Base-by-base conservation (phyloP, 1,140 invertebrate genomes). In the Calycopis cecrops region DNA sequence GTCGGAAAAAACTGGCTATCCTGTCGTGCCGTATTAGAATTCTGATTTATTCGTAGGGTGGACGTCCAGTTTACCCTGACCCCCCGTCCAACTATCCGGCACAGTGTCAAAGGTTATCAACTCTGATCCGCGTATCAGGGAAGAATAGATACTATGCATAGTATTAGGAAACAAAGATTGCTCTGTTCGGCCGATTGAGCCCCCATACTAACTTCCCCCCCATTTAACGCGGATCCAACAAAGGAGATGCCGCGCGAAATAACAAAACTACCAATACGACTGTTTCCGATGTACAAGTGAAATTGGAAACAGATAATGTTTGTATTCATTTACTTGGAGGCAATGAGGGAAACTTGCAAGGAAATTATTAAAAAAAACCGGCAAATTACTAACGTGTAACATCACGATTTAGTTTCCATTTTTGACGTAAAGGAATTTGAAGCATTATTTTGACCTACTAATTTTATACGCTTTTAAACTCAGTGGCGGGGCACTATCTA, bases 181-280 rank as follows among this genome's bases (percentile, higher is more conserved):
- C 64, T 80, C 69, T 57, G 63, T 76, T 75, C 79, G 80, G 76
- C 79, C 82, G 82, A 84, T 84, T 80, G 79, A 79, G 77, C 76
- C 79, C 75, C 74, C 55, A 69, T 69, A 83, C 71, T 87, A 84
- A 84, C 82, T 87, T 85, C 82, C 76, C 69, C 63, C 63, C 76
- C 81, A 85, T 87, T 85, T 84, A 84, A 84, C 81, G 73, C 67
- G 80, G 73, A 82, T 82, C 68, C 74, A 84, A 83, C 81, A 83
- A 85, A 78, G 72, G 70, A 75, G 69, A 67, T 73, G 67, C 55
- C 79, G 78, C 74, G 79, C 68, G 79, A 87, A 86, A 85, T 86
- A 84, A 86, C 76, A 79, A 83, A 81, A 86, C 78, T 80, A 83
- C 63, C 71, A 74, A 82, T 77, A 65, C 65, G 69, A 72, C 67